These are phyloP conservation scores for Xiphophorus couchianus DNA, from an alignment of 2,113 vertebrate genomes.

Conservation along the genomic window DNA sequence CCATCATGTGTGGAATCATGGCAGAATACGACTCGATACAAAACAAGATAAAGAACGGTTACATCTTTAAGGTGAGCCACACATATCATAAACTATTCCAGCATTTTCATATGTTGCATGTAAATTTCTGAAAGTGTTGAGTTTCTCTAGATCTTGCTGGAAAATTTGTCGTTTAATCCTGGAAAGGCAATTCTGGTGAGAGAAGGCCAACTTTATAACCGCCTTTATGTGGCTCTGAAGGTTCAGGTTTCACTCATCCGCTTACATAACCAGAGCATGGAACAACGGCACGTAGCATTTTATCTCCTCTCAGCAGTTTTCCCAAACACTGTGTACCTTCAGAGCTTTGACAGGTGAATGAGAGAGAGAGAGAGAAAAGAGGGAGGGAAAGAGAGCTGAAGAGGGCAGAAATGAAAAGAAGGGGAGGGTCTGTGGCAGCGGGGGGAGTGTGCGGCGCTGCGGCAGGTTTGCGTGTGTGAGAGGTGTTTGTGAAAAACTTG, in stretches of 20 bases:
- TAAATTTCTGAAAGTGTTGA: no score
- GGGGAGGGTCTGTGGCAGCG: conserved; percentile 35
- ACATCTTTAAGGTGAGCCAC: conserved; percentile 91
- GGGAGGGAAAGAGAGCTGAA: conserved; percentile 24
- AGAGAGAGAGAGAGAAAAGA: conserved; percentile 9
- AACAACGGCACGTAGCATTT: conserved; percentile 61
- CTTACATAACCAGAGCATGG: conserved; percentile 62
- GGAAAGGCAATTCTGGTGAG: no score
- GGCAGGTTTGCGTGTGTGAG: conserved; percentile 57
- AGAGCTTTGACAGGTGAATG: conserved; percentile 63
- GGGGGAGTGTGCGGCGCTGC: conserved; percentile 19
- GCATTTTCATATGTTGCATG: no score
- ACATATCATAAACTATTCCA: background rate
- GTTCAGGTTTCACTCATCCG: background rate
- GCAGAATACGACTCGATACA: conserved; percentile 93
- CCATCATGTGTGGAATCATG: conserved; percentile 92
- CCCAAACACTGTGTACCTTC: conserved; percentile 51
- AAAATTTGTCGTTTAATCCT: no score
- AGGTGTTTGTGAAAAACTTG: conserved; percentile 72
- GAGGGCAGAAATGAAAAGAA: conserved; percentile 8
- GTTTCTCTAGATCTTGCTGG: no score
- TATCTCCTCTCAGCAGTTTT: conserved; percentile 67
- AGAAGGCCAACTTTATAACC: no score
- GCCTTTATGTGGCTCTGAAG: no score
- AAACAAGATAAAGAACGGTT: conserved; percentile 95